Percentiles rank a stretch among this genome's conserved stretches.
These are phyloP conservation scores for Notocelia uddmanniana DNA, from an alignment of 2,888 invertebrate species.

Conservation along the genomic window DNA sequence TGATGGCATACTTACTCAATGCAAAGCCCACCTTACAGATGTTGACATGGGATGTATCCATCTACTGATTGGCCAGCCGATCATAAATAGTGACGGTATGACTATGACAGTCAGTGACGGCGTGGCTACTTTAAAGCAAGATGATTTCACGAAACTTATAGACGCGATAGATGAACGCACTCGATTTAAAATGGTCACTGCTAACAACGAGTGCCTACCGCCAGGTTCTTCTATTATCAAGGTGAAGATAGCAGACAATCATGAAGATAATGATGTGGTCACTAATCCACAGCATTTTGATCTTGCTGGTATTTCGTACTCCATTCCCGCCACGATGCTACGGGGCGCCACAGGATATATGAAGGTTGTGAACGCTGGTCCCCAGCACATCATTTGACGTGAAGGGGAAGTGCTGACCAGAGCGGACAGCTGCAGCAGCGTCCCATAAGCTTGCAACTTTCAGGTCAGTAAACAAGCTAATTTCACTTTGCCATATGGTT, in stretches of 20 bases:
- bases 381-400: conserved; percentile 39
- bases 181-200: too few species aligned
- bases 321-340: conserved; percentile 51
- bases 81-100: too few species aligned
- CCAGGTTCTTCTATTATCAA: too few species aligned
- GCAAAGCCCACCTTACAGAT: conserved; percentile 12
- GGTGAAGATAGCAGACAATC: too few species aligned
- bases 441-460: conserved; percentile 8
- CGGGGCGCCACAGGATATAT: conserved; percentile 50
- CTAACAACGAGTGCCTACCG: too few species aligned
- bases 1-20: conserved; percentile 35
- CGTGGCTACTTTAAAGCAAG: too few species aligned
- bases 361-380: conserved; percentile 51
- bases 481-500: conserved; percentile 13
- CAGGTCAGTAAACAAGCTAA: conserved; percentile 42
- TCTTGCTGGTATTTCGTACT: conserved; percentile 49
- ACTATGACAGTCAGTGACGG: too few species aligned
- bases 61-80: conserved; percentile 51
- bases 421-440: conserved; percentile 45
- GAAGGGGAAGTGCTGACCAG: conserved; percentile 37
- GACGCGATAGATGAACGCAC: too few species aligned
- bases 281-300: conserved; percentile 48
- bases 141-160: too few species aligned
- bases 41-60: conserved; percentile 47
- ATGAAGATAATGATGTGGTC: too few species aligned